phyloP scores from a whole-genome alignment of 1,140 invertebrate species.

The Calephelis virginiensis region DNA sequence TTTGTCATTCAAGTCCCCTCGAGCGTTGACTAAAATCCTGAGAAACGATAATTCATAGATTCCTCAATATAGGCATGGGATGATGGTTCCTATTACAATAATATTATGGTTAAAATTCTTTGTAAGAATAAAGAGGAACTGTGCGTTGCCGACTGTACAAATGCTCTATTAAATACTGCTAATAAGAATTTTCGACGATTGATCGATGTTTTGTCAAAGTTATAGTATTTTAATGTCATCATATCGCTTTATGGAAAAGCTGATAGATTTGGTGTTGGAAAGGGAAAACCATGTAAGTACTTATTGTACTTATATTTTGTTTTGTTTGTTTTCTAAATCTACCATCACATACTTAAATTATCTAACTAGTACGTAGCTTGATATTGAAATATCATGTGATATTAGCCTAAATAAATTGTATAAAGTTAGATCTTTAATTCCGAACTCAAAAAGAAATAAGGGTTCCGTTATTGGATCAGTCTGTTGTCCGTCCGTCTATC shows the following conservation, averaged over 20 bases:
- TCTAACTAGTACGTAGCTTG: too few relatives aligned
- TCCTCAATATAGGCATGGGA: slow-evolving; percentile 23
- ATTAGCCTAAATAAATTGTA: too few relatives aligned
- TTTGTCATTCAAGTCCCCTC: slow-evolving; percentile 64
- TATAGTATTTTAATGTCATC: slow-evolving; percentile 24
- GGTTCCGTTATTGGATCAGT: too few relatives aligned
- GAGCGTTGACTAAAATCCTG: slow-evolving; percentile 38
- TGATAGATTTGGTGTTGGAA: neutral
- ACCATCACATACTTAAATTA: too few relatives aligned
- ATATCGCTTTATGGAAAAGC: slow-evolving; percentile 10
- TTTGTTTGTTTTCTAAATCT: too few relatives aligned
- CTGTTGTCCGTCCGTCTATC: too few relatives aligned
- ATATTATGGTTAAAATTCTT: neutral
- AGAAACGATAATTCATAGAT: slow-evolving; percentile 32
- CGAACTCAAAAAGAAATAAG: too few relatives aligned
- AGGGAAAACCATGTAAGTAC: neutral
- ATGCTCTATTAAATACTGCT: slow-evolving; percentile 66
- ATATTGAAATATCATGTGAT: too few relatives aligned
- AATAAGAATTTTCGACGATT: slow-evolving; percentile 61
- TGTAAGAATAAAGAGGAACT: neutral
- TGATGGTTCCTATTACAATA: slow-evolving; percentile 20
- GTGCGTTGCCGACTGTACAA: slow-evolving; percentile 35
- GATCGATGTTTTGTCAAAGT: slow-evolving; percentile 56
- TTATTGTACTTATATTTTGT: too few relatives aligned
- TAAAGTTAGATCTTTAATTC: too few relatives aligned